phyloP scores from a whole-genome alignment of 2,113 vertebrate genomes.

The Cisticola juncidis region DNA sequence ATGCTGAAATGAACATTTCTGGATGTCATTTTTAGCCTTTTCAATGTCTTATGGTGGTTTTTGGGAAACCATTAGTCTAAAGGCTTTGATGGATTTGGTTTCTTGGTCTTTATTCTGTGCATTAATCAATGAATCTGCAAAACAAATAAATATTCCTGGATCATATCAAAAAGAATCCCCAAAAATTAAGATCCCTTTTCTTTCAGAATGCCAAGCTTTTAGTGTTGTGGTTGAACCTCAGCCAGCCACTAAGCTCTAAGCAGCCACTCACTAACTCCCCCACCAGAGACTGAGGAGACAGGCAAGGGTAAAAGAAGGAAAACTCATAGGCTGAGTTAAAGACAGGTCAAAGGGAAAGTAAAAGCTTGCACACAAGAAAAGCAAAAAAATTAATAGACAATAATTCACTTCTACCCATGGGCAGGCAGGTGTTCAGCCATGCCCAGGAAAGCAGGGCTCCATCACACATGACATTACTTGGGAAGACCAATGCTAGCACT shows the following conservation, averaged over 20 bases:
- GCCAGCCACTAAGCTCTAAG: background rate
- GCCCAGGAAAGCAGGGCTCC: background rate
- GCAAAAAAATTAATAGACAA: background rate
- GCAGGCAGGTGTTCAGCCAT: background rate
- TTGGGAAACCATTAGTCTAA: background rate
- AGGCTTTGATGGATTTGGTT: background rate
- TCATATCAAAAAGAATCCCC: background rate
- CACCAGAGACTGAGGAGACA: background rate
- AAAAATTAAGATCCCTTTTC: background rate
- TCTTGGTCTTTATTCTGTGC: background rate
- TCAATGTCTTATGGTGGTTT: background rate
- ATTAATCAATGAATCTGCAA: background rate
- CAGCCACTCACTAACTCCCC: accelerated
- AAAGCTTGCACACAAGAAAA: background rate
- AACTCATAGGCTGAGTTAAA: accelerated
- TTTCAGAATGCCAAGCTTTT: background rate
- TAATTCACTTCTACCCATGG: background rate
- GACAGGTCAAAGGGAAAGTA: background rate
- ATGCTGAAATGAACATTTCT: background rate
- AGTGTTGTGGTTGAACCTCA: background rate
- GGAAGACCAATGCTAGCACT: background rate
- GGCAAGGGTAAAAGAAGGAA: background rate
- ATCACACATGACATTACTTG: background rate
- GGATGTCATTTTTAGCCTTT: background rate
- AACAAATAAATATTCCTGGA: background rate